Base-by-base conservation (phyloP, 2,888 invertebrate species). In the Laothoe populi region DNA sequence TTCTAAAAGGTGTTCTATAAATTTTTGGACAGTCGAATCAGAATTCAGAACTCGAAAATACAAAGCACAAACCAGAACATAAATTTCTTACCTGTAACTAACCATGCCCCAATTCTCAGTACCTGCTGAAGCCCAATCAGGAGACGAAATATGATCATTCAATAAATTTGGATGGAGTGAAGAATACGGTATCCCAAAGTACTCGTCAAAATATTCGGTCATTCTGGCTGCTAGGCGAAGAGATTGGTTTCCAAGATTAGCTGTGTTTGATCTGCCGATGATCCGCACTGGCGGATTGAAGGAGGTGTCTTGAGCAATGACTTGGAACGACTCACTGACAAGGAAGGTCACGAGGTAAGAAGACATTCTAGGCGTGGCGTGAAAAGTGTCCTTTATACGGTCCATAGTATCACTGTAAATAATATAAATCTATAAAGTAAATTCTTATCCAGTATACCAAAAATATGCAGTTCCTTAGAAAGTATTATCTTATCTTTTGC, bases 341-440 rank as follows among this genome's bases (percentile, higher is more conserved):
- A 97, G 94, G 79, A 98, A 96, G 0, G 98, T 98, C 0, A 98
- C 94, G 4, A 98, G 90, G 77, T 98, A 98, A 0, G 97, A 96
- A 2, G 97, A 96, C 96, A 98, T 97, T 62, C 79, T 82, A 0
- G 95, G 95, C 0, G 95, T 95, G 45, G 89, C 81, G 16, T 84
- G 69, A 74, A 95, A 95, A 35, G 83, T 74, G 13, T 84, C 83
- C 21, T 70, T 74, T 5, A 77, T 67, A 1, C 88, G 83, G 31
- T 66, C 64, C n/a, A 71, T 66, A 0, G 61, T 48, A 5, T 77
- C 61, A 2, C 90, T 90, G 72, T 57, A 81, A 81, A 61, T 45
- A 63, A 44, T 5, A n/a, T 8, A 16, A n/a, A 31, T 11, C n/a
- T n/a, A 26, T 21, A 19, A 44, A 44, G 4, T n/a, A 7, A 5